Conservation (phyloP, 2,797 vertebrate genomes). For the Lemur catta region DNA sequence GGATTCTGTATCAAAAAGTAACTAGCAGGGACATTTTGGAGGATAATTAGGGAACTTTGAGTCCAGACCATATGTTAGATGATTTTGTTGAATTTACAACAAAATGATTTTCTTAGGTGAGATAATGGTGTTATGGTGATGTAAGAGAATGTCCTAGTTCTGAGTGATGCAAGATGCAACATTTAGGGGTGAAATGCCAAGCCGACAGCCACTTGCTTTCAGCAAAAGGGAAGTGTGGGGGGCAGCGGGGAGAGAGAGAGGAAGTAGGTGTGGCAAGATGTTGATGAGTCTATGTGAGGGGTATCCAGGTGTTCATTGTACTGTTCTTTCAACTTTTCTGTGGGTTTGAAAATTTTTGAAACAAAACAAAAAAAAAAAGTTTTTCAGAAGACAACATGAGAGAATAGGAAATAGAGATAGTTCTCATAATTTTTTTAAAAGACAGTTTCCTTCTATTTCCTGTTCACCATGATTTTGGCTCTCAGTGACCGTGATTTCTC, state of each 20-base stretch:
- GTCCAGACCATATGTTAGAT: not conserved
- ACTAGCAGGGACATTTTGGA: not conserved
- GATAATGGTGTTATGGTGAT: not conserved
- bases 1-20: not conserved
- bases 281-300: not conserved
- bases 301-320: not conserved
- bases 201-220: not conserved
- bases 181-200: not conserved
- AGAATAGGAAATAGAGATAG: not conserved
- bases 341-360: slow-evolving; percentile 17
- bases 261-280: slow-evolving; percentile 9
- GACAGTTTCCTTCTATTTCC: not conserved
- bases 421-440: not conserved
- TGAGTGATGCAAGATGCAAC: not conserved
- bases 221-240: not conserved
- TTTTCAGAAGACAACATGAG: not conserved
- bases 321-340: not conserved
- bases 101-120: not conserved
- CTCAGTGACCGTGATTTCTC: not conserved
- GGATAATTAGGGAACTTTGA: not conserved
- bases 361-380: not conserved
- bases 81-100: not conserved
- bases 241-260: not conserved
- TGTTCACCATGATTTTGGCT: not conserved
- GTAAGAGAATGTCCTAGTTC: not conserved